These are phyloP conservation scores for Apeltes quadracus DNA, from an alignment of 2,113 vertebrate genomes.

Conservation along the genomic window DNA sequence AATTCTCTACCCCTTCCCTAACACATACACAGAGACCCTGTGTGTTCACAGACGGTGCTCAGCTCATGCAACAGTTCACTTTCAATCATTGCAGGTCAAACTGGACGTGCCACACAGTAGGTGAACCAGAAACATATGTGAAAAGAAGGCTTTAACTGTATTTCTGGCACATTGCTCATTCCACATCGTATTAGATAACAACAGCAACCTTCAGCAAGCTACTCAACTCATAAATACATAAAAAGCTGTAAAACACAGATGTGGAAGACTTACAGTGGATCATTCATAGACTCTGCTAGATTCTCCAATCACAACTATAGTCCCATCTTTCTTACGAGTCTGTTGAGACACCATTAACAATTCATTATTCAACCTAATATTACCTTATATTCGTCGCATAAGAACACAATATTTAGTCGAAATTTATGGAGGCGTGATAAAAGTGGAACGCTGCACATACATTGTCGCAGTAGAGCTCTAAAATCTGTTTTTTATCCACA, in stretches of 20 bases:
- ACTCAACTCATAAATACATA: slow-evolving; percentile 19
- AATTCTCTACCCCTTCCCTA: no score
- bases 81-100: not conserved
- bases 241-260: slow-evolving; percentile 4
- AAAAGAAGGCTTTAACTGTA: slow-evolving; percentile 8
- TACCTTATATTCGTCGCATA: slow-evolving; percentile 31
- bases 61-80: not conserved
- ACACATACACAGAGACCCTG: not conserved
- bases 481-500: slow-evolving; percentile 40
- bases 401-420: slow-evolving; percentile 50
- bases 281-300: not conserved
- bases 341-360: slow-evolving; percentile 25
- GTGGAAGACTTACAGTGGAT: not conserved
- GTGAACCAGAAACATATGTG: slow-evolving; percentile 2
- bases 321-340: slow-evolving; percentile 17
- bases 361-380: slow-evolving; percentile 39
- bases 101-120: not conserved
- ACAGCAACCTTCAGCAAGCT: slow-evolving; percentile 1
- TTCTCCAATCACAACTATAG: slow-evolving; percentile 24
- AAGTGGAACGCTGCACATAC: slow-evolving; percentile 39
- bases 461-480: slow-evolving; percentile 44
- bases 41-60: not conserved
- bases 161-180: not conserved
- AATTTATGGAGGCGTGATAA: slow-evolving; percentile 53
- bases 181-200: slow-evolving; percentile 21